Evolutionary conservation across 2,797 vertebrate species (phyloP).

Genomic region (Diglossa cyanea): DNA sequence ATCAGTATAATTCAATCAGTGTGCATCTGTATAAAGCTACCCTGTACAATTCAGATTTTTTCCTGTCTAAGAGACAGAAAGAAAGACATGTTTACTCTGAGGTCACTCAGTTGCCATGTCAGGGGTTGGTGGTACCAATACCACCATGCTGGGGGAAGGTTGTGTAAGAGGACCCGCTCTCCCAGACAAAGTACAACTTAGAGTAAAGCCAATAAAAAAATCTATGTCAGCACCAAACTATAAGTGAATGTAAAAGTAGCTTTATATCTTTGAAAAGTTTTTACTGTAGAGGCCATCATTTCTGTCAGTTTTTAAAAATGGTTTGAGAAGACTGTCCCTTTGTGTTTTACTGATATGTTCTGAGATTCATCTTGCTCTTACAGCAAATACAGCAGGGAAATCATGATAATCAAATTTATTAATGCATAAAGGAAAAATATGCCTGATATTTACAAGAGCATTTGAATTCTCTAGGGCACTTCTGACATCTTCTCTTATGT

Average conservation of each 20-base stretch:
- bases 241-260: background rate
- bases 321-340: background rate
- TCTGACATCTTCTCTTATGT: background rate
- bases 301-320: background rate
- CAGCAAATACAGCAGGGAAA: background rate
- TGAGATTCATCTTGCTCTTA: background rate
- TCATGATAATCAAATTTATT: background rate
- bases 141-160: background rate
- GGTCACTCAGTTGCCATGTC: background rate
- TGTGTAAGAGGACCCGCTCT: background rate
- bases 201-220: background rate
- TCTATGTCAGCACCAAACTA: background rate
- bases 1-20: conserved; percentile 32
- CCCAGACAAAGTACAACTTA: background rate
- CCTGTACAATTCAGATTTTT: background rate
- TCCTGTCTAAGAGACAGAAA: background rate
- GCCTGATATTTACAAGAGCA: background rate
- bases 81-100: background rate
- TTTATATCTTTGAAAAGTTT: background rate
- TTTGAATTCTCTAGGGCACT: background rate
- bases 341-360: background rate
- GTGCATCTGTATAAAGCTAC: background rate
- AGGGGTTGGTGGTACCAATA: background rate
- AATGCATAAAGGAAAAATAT: background rate
- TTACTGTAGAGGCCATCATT: background rate